phyloP scores from a whole-genome alignment of 1,140 invertebrate genomes.

The Habropoda laboriosa region DNA sequence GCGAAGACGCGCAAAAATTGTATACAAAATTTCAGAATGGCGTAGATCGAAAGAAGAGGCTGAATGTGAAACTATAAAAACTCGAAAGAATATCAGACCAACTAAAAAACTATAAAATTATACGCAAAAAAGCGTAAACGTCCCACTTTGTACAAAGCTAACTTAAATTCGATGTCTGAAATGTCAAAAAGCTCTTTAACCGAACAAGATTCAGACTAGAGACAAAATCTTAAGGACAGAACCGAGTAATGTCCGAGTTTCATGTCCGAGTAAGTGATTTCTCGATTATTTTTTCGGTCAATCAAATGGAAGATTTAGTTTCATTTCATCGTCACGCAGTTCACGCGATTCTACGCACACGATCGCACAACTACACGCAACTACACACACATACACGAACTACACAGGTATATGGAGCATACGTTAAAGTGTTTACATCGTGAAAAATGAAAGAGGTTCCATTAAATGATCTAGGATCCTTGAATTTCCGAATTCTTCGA shows the following conservation, averaged over 20 bases:
- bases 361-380: slow-evolving; percentile 4
- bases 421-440: neutral
- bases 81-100: neutral
- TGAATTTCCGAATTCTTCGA: slow-evolving; percentile 27
- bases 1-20: neutral
- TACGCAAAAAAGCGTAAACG: neutral
- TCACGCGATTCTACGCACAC: slow-evolving; percentile 9
- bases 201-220: neutral
- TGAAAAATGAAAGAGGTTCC: neutral
- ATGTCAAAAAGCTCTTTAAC: neutral
- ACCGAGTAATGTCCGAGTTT: too few relatives aligned
- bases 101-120: too few relatives aligned
- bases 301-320: neutral
- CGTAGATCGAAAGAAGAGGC: neutral
- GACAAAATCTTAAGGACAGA: too few relatives aligned
- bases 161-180: neutral
- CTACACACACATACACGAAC: neutral
- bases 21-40: neutral
- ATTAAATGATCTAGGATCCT: slow-evolving; percentile 21
- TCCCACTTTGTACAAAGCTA: neutral
- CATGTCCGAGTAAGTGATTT: neutral
- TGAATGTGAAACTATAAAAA: neutral
- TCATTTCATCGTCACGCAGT: slow-evolving; percentile 22
- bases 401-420: neutral
- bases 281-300: neutral